phyloP scores from a whole-genome alignment of 2,113 vertebrate species.

The Embiotoca jacksoni region DNA sequence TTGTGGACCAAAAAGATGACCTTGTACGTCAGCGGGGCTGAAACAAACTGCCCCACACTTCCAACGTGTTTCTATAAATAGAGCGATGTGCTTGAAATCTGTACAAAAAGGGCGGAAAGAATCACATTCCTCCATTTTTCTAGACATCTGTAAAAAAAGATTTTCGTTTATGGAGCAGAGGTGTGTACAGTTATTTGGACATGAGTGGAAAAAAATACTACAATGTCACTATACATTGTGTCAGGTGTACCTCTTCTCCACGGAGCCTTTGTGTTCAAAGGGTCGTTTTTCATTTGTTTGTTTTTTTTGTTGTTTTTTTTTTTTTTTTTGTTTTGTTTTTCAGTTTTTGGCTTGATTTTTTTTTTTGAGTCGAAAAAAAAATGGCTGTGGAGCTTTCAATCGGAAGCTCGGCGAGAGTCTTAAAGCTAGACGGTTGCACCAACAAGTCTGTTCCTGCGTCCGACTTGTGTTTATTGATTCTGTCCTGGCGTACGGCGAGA shows the following conservation, averaged over 20 bases:
- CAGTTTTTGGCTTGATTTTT: conserved; percentile 59
- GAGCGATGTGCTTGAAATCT: conserved; percentile 87
- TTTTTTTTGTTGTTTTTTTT: neutral
- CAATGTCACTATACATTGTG: conserved; percentile 76
- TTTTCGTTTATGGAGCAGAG: conserved; percentile 65
- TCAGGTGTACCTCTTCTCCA: conserved; percentile 62
- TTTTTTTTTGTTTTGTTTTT: neutral
- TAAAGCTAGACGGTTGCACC: conserved; percentile 68
- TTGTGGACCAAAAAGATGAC: conserved; percentile 79
- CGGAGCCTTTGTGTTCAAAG: conserved; percentile 48
- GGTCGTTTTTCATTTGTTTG: neutral
- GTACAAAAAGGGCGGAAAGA: conserved; percentile 84
- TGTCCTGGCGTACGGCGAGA: conserved; percentile 61
- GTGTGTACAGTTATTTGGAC: conserved; percentile 70
- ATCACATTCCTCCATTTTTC: conserved; percentile 81
- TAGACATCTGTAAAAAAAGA: conserved; percentile 80
- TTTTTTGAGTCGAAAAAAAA: conserved; percentile 52
- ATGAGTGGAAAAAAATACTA: conserved; percentile 71
- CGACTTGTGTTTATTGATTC: conserved; percentile 72
- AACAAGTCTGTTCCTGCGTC: conserved; percentile 60
- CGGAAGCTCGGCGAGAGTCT: conserved; percentile 72
- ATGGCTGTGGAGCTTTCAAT: conserved; percentile 69
- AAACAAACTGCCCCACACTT: conserved; percentile 75
- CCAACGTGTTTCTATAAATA: conserved; percentile 80
- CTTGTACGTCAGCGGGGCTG: conserved; percentile 74